These are phyloP conservation scores for Apodemus speciosus DNA, from an alignment of 2,113 vertebrate species.

Conservation along the genomic window DNA sequence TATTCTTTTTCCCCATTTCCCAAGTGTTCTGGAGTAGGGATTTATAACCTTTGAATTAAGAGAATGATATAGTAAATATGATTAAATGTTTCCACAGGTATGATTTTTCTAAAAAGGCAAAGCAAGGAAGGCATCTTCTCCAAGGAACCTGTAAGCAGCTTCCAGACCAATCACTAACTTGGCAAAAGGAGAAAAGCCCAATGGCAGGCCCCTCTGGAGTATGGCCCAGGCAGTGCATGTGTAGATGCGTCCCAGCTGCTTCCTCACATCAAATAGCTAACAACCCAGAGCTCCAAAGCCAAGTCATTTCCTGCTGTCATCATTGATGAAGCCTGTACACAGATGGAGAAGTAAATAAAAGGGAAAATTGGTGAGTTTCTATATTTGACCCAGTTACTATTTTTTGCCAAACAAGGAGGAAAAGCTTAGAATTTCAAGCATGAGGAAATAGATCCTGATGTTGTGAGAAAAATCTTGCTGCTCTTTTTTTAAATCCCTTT, in stretches of 20 bases:
- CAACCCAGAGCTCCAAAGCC: slow-evolving; percentile 59
- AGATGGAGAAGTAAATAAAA: slow-evolving; percentile 80
- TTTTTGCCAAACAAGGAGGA: slow-evolving; percentile 70
- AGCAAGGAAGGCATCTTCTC: neutral
- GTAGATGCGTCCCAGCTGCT: slow-evolving; percentile 71
- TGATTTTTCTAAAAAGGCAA: neutral
- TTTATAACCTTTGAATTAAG: slow-evolving; percentile 30
- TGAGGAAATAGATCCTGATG: slow-evolving; percentile 63
- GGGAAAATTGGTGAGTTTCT: slow-evolving; percentile 72
- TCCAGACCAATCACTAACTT: slow-evolving; percentile 26
- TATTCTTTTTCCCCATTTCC: neutral
- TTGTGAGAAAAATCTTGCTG: slow-evolving; percentile 59
- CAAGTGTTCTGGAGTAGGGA: neutral
- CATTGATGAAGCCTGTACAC: slow-evolving; percentile 74
- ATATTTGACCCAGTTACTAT: slow-evolving; percentile 80
- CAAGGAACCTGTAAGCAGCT: neutral
- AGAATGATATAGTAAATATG: neutral
- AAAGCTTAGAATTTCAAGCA: slow-evolving; percentile 71
- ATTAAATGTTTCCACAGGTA: neutral
- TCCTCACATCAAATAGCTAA: slow-evolving; percentile 69
- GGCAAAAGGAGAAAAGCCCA: slow-evolving; percentile 18
- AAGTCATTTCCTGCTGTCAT: slow-evolving; percentile 69
- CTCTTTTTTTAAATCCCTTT: slow-evolving; percentile 52
- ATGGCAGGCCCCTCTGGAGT: slow-evolving; percentile 28
- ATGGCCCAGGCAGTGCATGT: slow-evolving; percentile 46